Conservation (phyloP, 2,797 vertebrate species). For the Pangasius krempfi region DNA sequence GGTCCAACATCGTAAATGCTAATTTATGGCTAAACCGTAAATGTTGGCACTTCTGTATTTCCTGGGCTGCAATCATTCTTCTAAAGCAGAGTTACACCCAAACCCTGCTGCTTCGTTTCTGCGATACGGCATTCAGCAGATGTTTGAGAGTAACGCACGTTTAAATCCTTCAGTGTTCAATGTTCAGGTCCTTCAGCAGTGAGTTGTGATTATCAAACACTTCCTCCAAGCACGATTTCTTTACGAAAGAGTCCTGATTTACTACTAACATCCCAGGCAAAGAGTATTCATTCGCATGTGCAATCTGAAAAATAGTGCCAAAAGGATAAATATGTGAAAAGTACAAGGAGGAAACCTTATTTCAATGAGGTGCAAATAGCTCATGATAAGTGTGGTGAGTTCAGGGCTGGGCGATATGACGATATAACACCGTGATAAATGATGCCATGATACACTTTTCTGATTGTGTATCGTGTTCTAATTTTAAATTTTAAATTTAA, state of each 20-base stretch:
- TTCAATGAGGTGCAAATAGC: not conserved
- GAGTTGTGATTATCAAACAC: not conserved
- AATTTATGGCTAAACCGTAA: not conserved
- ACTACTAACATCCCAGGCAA: not conserved
- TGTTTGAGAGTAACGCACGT: not conserved
- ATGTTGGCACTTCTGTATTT: not conserved
- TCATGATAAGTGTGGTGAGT: not conserved
- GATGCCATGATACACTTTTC: not conserved
- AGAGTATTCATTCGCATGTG: not conserved
- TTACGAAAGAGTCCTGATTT: not conserved
- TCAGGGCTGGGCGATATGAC: not conserved
- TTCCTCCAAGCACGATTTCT: not conserved
- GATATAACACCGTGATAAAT: not conserved
- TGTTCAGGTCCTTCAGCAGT: not conserved
- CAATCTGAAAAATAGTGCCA: not conserved
- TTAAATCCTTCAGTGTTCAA: not conserved
- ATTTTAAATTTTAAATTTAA: too few relatives aligned
- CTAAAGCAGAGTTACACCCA: not conserved
- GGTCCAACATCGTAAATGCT: not conserved
- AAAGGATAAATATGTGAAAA: not conserved
- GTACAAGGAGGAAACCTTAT: not conserved
- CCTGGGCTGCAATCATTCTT: not conserved
- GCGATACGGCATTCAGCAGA: not conserved
- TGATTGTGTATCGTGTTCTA: not conserved
- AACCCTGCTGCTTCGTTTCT: not conserved